phyloP scores from a whole-genome alignment of 2,113 vertebrate genomes.

The Halcyon senegalensis region DNA sequence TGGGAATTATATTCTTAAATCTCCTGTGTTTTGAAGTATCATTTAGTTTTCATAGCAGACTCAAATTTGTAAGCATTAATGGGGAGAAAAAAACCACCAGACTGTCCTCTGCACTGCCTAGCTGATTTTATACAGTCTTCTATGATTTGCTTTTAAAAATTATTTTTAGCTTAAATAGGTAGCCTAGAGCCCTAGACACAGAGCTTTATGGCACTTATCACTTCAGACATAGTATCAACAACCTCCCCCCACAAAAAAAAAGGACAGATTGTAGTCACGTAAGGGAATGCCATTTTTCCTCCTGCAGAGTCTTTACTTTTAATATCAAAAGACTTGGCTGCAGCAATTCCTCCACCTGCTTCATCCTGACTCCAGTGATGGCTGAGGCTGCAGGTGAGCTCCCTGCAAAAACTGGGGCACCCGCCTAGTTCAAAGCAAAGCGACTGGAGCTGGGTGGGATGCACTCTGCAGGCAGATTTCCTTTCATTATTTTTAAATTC shows the following conservation, averaged over 20 bases:
- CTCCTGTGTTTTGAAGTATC: neutral
- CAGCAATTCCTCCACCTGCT: neutral
- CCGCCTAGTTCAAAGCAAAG: neutral
- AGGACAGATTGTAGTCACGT: neutral
- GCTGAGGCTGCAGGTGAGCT: slow-evolving; percentile 1
- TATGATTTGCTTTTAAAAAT: neutral
- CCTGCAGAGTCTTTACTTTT: neutral
- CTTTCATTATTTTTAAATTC: neutral
- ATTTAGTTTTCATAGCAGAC: slow-evolving; percentile 9
- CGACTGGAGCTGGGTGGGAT: neutral
- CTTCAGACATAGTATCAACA: neutral
- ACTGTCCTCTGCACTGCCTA: neutral
- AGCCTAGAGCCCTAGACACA: neutral
- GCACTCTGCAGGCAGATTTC: neutral
- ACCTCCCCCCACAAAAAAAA: neutral
- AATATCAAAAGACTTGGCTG: neutral
- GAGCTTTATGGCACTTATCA: neutral
- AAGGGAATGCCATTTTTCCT: neutral
- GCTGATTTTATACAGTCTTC: neutral
- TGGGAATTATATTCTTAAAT: slow-evolving; percentile 2
- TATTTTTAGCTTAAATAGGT: neutral
- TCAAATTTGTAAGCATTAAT: neutral
- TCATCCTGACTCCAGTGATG: neutral
- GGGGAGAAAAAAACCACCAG: neutral
- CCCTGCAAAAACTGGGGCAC: neutral